phyloP scores from a whole-genome alignment of 2,113 vertebrate genomes.

The Eudyptes chrysolophus region DNA sequence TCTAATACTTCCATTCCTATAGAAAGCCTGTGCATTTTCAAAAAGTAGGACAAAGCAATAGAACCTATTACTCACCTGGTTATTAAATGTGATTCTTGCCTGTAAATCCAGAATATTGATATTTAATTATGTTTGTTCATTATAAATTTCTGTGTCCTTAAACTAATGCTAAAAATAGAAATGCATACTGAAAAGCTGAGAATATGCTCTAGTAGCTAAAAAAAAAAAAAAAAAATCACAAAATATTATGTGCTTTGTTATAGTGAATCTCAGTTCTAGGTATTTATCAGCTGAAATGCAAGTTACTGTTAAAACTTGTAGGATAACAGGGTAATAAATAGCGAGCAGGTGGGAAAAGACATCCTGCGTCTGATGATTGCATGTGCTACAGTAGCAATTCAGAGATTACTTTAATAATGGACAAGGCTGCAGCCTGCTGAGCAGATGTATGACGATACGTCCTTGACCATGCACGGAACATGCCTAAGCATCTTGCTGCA shows the following conservation, averaged over 20 bases:
- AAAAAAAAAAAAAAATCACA: neutral
- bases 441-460: neutral
- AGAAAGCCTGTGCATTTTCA: neutral
- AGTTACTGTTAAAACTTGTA: neutral
- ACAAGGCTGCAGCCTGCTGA: constrained; percentile 6
- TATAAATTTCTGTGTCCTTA: neutral
- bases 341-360: constrained; percentile 8
- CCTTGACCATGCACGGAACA: neutral
- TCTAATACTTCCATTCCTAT: neutral
- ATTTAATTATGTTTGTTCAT: neutral
- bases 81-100: neutral
- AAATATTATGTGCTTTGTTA: neutral
- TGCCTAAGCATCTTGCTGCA: neutral
- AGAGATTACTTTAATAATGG: constrained; percentile 13
- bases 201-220: neutral
- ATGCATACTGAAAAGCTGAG: neutral
- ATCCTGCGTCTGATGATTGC: neutral
- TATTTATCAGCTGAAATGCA: neutral
- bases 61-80: neutral
- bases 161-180: neutral
- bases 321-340: neutral
- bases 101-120: neutral
- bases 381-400: neutral
- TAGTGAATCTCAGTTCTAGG: neutral
- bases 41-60: neutral